phyloP scores from a whole-genome alignment of 1,140 invertebrate species.

The Zaprionus vittiger region DNA sequence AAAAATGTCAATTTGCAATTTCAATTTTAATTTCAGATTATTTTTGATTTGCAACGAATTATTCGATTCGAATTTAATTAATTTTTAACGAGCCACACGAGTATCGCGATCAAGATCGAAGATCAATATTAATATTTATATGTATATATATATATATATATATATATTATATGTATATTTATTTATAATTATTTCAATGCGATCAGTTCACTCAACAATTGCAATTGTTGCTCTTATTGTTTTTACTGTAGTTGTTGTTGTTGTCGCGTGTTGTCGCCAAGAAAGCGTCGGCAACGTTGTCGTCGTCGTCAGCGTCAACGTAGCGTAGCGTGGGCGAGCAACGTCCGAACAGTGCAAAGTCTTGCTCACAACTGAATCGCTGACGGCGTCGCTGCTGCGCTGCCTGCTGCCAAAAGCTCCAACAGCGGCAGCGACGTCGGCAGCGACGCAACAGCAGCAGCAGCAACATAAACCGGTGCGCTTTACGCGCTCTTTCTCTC shows the following conservation, averaged over 20 bases:
- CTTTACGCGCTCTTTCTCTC: constrained; percentile 36
- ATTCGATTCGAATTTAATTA: constrained; percentile 56
- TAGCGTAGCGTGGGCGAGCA: constrained; percentile 36
- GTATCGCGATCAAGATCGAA: constrained; percentile 45
- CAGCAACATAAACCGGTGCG: constrained; percentile 7
- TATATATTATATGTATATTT: not conserved
- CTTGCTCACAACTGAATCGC: constrained; percentile 60
- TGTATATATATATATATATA: not conserved
- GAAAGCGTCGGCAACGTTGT: constrained; percentile 18
- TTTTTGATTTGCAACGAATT: constrained; percentile 48
- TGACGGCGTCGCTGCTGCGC: constrained; percentile 28
- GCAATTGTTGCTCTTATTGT: constrained; percentile 25
- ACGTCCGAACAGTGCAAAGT: constrained; percentile 62
- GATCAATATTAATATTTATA: constrained; percentile 5
- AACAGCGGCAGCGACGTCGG: constrained; percentile 11
- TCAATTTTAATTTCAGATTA: constrained; percentile 25
- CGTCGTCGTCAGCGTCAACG: constrained; percentile 25
- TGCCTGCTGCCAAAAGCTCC: constrained; percentile 44
- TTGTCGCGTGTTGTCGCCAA: constrained; percentile 52
- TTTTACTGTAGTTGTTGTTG: constrained; percentile 16
- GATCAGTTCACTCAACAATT: constrained; percentile 26
- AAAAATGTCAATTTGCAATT: constrained; percentile 36
- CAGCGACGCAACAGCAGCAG: not conserved
- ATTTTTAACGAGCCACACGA: constrained; percentile 66
- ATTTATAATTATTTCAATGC: constrained; percentile 7